Evolutionary conservation across 2,888 invertebrate species (phyloP), one percentile per base, ranked within the genome.

Genomic region (Onthophagus sagittarius): DNA sequence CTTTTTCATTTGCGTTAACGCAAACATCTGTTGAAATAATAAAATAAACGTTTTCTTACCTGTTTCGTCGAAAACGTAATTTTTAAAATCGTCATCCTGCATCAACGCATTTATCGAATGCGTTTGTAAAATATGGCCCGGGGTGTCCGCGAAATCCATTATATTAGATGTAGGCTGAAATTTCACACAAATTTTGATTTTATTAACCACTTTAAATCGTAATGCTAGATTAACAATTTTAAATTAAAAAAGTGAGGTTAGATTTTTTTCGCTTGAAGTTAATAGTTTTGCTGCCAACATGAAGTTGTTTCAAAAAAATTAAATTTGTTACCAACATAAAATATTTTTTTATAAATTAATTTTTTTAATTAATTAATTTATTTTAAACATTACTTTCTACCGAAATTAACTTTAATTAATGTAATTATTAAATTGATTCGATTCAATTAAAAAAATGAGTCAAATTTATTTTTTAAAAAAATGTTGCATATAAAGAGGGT

Each of bases 31-130:
- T 15, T 15, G 11, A 70, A n/a, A 15, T 69, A 23, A 31, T 69
- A 62, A n/a, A 23, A 23, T 23, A 23, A 23, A 23, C 1, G 3
- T 23, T 31, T 6, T 63, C 71, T n/a, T 71, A 74, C 73, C 73
- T 63, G 63, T 15, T 62, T 71, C 65, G 62, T 67, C 67, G 11
- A 32, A 31, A 32, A 53, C 13, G 33, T 32, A 31, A 33, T 69
- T 71, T 23, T 67, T 69, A 23, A 74, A 72, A 64, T 69, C 72
- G 62, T 72, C 71, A 23, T 71, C 65, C 33, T 87, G 86, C 78
- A 88, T 80, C 74, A 88, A 82, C 1, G 88, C 87, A 81, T 88
- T 88, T 75, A 88, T 88, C 70, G 88, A 87, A 81, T 87, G 87
- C 75, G 84, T 85, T 77, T 88, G 88, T 71, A 88, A 82, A 75